Conservation (phyloP, 2,888 invertebrate genomes). For the Conistra vaccinii region DNA sequence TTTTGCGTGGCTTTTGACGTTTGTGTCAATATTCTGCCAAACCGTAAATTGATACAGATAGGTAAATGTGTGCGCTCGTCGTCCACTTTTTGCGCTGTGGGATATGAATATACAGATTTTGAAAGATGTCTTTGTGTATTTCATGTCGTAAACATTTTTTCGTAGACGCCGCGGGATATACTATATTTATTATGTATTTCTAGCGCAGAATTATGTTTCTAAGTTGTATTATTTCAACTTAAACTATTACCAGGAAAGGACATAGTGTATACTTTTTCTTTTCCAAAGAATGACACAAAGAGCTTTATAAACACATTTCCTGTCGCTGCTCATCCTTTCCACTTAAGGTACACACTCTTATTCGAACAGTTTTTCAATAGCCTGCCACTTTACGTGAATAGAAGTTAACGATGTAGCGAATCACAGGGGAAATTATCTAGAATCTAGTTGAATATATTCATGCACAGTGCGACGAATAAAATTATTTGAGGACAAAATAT, state of each 20-base stretch:
- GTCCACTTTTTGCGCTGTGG: slow-evolving; percentile 11
- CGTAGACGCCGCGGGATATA: not conserved
- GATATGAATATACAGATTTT: slow-evolving; percentile 21
- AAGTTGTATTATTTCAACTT: not conserved
- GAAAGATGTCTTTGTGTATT: not conserved
- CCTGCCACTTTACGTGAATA: slow-evolving; percentile 81
- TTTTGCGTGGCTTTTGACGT: slow-evolving; percentile 49
- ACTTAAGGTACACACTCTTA: slow-evolving; percentile 36
- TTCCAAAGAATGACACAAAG: slow-evolving; percentile 19
- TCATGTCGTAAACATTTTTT: slow-evolving; percentile 7
- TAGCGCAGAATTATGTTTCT: not conserved
- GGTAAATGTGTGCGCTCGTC: slow-evolving; percentile 21
- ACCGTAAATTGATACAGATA: slow-evolving; percentile 44
- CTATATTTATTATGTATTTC: too few relatives aligned
- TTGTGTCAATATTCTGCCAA: slow-evolving; percentile 51
- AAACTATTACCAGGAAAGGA: not conserved
- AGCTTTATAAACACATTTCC: slow-evolving; percentile 18
- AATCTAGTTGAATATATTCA: slow-evolving; percentile 74
- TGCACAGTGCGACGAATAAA: slow-evolving; percentile 60
- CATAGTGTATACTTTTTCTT: not conserved
- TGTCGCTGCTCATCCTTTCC: slow-evolving; percentile 10
- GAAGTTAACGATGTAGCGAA: slow-evolving; percentile 83
- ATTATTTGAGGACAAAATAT: slow-evolving; percentile 51
- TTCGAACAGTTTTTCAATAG: slow-evolving; percentile 65
- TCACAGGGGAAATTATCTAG: slow-evolving; percentile 81